Base-by-base conservation (phyloP, 2,888 invertebrate genomes). In the Tuta absoluta region DNA sequence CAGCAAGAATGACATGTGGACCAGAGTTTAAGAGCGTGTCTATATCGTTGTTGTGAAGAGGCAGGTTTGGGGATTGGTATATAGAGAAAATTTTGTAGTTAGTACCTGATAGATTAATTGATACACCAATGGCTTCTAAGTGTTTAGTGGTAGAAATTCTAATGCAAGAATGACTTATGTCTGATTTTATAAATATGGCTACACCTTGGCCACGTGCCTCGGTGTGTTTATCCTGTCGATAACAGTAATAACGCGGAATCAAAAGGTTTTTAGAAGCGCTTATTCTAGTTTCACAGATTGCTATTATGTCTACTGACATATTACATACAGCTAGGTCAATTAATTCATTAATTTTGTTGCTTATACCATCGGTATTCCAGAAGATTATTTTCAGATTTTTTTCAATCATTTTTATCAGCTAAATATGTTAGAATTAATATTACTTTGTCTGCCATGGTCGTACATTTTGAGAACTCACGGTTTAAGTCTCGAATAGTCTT, bases 41-140 rank as follows among this genome's bases (percentile, higher is more conserved):
- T n/a, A 66, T 28, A 17, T 64, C 66, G 12, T 12, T 28, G 4
- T n/a, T 8, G 0, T 14, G 7, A n/a, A 66, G 17, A 10, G 65
- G 63, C 12, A 65, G 28, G 24, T 67, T 67, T 3, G 66, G 66
- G 10, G 66, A 67, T 37, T 67, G 66, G 45, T 65, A 67, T 1
- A 58, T 19, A 19, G 66, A 67, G 19, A 51, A 23, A 12, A 62
- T 2, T n/a, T 17, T 37, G 11, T 33, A 19, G 0, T 41, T 19
- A 33, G 8, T 17, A 17, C 37, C 49, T 2, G 28, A 19, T 17
- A 62, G 11, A 17, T 19, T 10, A 2, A 62, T 3, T 12, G 3
- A 4, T 33, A 62, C 28, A 37, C 49, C 62, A 8, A 62, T n/a
- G 1, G 51, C 17, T 62, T 62, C 62, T 8, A 62, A 11, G 33